phyloP scores from a whole-genome alignment of 1,140 invertebrate species.

The Saccostrea glomerata region DNA sequence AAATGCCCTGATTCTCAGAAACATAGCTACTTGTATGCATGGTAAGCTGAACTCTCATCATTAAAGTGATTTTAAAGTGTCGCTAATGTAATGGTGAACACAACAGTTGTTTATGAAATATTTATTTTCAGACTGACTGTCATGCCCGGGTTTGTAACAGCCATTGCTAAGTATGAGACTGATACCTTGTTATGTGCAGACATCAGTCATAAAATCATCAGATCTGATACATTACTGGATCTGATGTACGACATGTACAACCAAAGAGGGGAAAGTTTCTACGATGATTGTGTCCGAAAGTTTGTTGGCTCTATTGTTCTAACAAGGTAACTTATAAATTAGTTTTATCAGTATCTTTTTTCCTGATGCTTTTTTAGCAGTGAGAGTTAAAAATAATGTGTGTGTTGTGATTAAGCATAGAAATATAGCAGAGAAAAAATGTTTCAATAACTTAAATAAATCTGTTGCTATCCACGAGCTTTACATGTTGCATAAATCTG shows the following conservation, averaged over 20 bases:
- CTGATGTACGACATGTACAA: constrained; percentile 82
- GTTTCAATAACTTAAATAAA: too few species aligned
- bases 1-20: too few species aligned
- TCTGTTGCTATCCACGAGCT: too few species aligned
- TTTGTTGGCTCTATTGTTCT: constrained; percentile 87
- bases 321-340: constrained; percentile 81
- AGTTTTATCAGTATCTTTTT: not conserved
- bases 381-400: too few species aligned
- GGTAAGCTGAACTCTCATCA: too few species aligned
- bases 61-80: too few species aligned
- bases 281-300: constrained; percentile 81
- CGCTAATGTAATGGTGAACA: too few species aligned
- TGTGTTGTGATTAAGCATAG: too few species aligned
- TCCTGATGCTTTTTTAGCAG: too few species aligned
- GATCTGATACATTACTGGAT: constrained; percentile 88
- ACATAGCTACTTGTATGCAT: too few species aligned
- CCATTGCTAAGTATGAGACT: constrained; percentile 89
- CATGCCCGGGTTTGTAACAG: constrained; percentile 91
- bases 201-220: constrained; percentile 89
- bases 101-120: not conserved
- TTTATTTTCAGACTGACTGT: constrained; percentile 77
- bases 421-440: too few species aligned
- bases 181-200: constrained; percentile 89
- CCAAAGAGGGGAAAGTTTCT: constrained; percentile 77
- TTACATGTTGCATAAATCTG: too few species aligned